These are phyloP conservation scores for Drosophila athabasca DNA, from an alignment of 1,140 invertebrate genomes.

Conservation along the genomic window DNA sequence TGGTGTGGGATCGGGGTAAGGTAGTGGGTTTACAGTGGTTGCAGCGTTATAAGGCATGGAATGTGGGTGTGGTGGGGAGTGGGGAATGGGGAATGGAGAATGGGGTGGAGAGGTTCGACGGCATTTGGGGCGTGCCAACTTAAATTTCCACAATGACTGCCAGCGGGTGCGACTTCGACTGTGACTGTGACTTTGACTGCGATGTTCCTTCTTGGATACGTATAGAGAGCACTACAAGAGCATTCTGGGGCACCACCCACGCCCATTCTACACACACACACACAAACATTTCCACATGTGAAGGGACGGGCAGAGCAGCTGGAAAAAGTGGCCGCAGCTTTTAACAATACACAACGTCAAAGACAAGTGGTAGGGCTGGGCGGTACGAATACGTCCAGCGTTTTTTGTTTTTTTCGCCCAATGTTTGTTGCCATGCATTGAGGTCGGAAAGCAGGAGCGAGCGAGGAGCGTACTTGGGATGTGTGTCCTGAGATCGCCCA, in stretches of 20 bases:
- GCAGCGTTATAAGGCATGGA: background rate
- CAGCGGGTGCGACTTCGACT: background rate
- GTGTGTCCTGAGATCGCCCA: conserved; percentile 9
- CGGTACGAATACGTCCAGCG: conserved; percentile 11
- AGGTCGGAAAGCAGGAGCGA: no score
- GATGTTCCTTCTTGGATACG: background rate
- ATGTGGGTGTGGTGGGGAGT: background rate
- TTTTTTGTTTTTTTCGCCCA: conserved; percentile 2
- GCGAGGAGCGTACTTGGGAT: no score
- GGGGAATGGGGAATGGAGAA: no score
- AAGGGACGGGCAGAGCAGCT: conserved; percentile 12
- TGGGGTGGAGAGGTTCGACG: no score
- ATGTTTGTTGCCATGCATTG: no score
- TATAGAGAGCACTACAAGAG: conserved; percentile 33
- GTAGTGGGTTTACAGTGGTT: conserved; percentile 1
- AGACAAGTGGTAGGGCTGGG: conserved; percentile 20
- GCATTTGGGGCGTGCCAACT: conserved; percentile 8
- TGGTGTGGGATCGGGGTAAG: conserved; percentile 22
- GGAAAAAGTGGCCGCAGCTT: conserved; percentile 39
- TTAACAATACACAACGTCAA: conserved; percentile 43
- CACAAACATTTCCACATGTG: conserved; percentile 5
- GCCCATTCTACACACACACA: conserved; percentile 25
- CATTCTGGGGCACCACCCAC: conserved; percentile 10
- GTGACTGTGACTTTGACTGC: conserved; percentile 1
- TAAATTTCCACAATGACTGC: conserved; percentile 29